These are phyloP conservation scores for Erinaceus europaeus DNA, from an alignment of 2,113 vertebrate species.

Conservation along the genomic window DNA sequence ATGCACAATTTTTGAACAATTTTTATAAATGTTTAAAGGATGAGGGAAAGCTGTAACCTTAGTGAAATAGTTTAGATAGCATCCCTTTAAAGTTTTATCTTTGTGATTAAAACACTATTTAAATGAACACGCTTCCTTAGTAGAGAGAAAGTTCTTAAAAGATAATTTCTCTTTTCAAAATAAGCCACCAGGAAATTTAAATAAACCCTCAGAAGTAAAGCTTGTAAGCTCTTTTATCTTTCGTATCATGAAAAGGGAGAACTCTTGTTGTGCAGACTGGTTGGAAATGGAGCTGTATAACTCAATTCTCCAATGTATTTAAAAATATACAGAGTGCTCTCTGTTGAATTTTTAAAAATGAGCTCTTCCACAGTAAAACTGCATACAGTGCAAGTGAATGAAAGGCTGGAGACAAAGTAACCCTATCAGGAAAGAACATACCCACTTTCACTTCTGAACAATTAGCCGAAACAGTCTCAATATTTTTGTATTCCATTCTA, in stretches of 20 bases:
- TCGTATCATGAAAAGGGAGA: neutral
- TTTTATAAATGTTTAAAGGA: conserved; percentile 39
- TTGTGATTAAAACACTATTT: conserved; percentile 14
- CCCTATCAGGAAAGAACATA: conserved; percentile 6
- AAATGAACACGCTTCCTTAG: neutral
- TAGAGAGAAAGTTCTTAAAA: conserved; percentile 12
- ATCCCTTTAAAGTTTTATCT: conserved; percentile 9
- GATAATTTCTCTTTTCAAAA: conserved; percentile 38
- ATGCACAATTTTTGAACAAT: neutral
- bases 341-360: conserved; percentile 23
- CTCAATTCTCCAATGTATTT: conserved; percentile 25
- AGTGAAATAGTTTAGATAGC: conserved; percentile 3
- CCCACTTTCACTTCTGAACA: conserved; percentile 42
- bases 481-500: neutral
- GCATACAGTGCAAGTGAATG: neutral
- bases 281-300: conserved; percentile 4
- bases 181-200: neutral
- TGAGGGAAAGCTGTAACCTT: neutral
- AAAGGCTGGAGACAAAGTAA: neutral
- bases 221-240: conserved; percentile 4
- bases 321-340: conserved; percentile 25
- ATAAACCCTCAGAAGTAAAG: neutral
- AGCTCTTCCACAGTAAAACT: conserved; percentile 16
- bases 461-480: neutral
- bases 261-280: neutral